A percentile compares a stretch with the other conserved stretches of the same genome.
Evolutionary conservation across 2,113 vertebrate species (phyloP).

Genomic region (Macrotis lagotis): DNA sequence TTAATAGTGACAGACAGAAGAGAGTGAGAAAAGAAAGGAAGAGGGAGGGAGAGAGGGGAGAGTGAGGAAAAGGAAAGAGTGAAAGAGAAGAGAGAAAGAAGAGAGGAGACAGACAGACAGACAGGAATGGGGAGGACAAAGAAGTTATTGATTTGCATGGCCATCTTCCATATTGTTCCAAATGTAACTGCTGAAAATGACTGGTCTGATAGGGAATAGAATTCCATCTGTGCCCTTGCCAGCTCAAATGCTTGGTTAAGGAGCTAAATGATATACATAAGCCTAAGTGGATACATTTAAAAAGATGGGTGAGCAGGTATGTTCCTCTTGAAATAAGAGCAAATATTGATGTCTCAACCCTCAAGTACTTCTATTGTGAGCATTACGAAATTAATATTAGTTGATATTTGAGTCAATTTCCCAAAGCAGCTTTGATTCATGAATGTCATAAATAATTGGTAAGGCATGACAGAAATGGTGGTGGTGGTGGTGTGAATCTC

Average conservation of each 20-base stretch:
- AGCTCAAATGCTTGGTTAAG: slow-evolving; percentile 28
- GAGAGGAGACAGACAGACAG: too few relatives aligned
- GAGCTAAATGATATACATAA: slow-evolving; percentile 21
- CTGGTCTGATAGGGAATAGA: slow-evolving; percentile 41
- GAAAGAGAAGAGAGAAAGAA: too few relatives aligned
- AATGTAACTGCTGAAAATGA: slow-evolving; percentile 50
- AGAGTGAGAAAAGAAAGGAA: too few relatives aligned
- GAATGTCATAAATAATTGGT: slow-evolving; percentile 46
- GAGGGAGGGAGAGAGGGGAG: not conserved
- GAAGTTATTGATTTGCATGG: slow-evolving; percentile 51
- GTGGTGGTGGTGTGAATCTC: not conserved
- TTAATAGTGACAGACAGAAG: too few relatives aligned
- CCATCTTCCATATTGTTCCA: not conserved
- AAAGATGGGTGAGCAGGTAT: not conserved
- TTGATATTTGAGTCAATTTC: slow-evolving; percentile 55
- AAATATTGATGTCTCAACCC: not conserved
- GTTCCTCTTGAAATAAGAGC: not conserved
- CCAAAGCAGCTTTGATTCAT: slow-evolving; percentile 33
- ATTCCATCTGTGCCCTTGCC: slow-evolving; percentile 54
- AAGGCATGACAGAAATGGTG: not conserved
- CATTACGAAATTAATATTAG: slow-evolving; percentile 1
- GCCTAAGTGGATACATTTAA: not conserved
- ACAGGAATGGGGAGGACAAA: not conserved
- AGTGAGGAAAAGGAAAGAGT: too few relatives aligned
- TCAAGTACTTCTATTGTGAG: not conserved